Evolutionary conservation across 2,113 vertebrate species (phyloP).

Genomic region (Alligator sinensis): DNA sequence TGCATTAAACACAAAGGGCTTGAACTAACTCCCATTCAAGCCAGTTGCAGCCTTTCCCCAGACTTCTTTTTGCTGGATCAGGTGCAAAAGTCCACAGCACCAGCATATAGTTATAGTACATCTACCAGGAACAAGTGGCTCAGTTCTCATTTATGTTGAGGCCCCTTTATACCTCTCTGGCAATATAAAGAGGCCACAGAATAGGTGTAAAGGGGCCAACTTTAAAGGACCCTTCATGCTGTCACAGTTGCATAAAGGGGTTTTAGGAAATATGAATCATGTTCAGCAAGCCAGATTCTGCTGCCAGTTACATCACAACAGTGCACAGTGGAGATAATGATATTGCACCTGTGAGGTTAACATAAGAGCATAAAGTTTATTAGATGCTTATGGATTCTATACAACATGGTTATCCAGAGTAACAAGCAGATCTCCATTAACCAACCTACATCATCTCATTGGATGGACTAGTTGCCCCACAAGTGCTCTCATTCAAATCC

Average conservation of each 20-base stretch:
- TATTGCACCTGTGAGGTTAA: background rate
- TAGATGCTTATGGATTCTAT: background rate
- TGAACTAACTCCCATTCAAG: background rate
- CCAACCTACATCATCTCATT: background rate
- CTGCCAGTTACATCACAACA: background rate
- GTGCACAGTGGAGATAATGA: background rate
- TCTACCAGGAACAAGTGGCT: fast-evolving
- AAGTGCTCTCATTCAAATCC: background rate
- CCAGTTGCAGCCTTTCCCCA: background rate
- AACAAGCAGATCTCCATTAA: background rate
- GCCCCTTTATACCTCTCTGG: background rate
- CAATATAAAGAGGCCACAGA: background rate
- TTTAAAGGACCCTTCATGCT: no score
- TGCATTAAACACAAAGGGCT: fast-evolving
- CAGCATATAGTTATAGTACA: background rate
- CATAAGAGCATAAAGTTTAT: background rate
- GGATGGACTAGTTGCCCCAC: background rate
- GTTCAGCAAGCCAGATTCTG: background rate
- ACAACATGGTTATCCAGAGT: background rate
- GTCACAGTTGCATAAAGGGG: no score
- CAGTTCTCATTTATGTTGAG: background rate
- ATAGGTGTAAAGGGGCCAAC: background rate
- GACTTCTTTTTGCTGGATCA: background rate
- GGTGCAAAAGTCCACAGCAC: background rate
- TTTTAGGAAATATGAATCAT: background rate